phyloP scores from a whole-genome alignment of 1,140 invertebrate species.

The Hylaeus anthracinus region DNA sequence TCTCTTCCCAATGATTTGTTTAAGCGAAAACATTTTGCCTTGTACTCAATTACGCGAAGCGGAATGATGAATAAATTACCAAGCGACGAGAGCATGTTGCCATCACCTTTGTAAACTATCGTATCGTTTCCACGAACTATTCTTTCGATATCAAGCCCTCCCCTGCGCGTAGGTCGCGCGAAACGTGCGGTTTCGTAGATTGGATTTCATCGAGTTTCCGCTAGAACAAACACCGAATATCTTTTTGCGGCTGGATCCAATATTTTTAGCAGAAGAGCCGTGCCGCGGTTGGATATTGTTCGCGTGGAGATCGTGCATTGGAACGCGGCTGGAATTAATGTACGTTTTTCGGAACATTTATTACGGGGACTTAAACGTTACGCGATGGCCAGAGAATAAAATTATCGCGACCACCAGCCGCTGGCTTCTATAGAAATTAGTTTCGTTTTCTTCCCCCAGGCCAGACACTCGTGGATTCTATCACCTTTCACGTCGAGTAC shows the following conservation, averaged over 20 bases:
- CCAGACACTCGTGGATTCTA: neutral
- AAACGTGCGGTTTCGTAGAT: slow-evolving; percentile 2
- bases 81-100: neutral
- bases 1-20: slow-evolving; percentile 1
- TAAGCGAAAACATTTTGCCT: slow-evolving; percentile 4
- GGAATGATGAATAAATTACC: slow-evolving; percentile 2
- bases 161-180: neutral
- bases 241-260: neutral
- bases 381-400: neutral
- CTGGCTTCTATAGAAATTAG: slow-evolving; percentile 13
- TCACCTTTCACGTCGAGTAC: neutral
- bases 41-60: neutral
- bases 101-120: neutral
- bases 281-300: neutral
- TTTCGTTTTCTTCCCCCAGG: neutral
- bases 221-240: slow-evolving; percentile 7
- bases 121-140: neutral
- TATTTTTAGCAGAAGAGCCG: neutral
- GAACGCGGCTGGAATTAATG: neutral
- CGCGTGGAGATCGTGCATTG: neutral
- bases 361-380: slow-evolving; percentile 10
- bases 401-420: neutral
- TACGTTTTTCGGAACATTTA: neutral
- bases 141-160: neutral
- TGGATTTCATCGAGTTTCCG: slow-evolving; percentile 1